Base-by-base conservation (phyloP, 2,113 vertebrate genomes). In the Mandrillus leucophaeus region DNA sequence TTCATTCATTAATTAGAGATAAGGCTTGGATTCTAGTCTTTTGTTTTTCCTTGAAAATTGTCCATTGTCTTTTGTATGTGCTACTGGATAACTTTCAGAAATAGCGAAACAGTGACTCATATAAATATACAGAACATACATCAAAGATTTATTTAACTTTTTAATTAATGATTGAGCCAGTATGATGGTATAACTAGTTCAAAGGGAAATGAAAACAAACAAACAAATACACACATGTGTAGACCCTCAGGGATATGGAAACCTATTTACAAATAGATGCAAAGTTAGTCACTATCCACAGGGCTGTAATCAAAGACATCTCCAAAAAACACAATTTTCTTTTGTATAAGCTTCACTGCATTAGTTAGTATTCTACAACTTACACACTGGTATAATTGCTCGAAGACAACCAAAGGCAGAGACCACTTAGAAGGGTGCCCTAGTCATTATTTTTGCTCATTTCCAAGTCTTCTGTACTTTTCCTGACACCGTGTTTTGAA, bases 151-250 rank as follows among this genome's bases (percentile, higher is more conserved):
- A 66, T 64, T 73, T 57, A 80, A 66, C 17, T 92, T 35, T 76
- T 82, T 79, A 50, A 55, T 61, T 81, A 84, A 79, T 12, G 11
- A 14, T 30, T 20, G 6, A 59, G 52, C 66, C 9, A 78, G 35
- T 64, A 16, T 6, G 13, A 43, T n/a, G 12, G 9, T 68, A 35
- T 23, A 93, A 61, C 23, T 78, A 12, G 6, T 48, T 84, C 14
- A 50, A 66, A 90, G 83, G 75, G 82, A 87, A 88, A 38, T 72
- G 5, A 13, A 72, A 64, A 72, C 5, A 64, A 55, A 61, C 8
- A 70, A 52, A 64, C 38, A 76, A 0, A 1, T 6, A 27, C 18
- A 32, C 18, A 27, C 1, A 52, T 0, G 1, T 6, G 32, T 2
- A 38, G 25, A 64, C 16, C 57, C 30, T 43, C 7, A 38, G 30